phyloP scores from a whole-genome alignment of 2,113 vertebrate species.

The Marmota monax region DNA sequence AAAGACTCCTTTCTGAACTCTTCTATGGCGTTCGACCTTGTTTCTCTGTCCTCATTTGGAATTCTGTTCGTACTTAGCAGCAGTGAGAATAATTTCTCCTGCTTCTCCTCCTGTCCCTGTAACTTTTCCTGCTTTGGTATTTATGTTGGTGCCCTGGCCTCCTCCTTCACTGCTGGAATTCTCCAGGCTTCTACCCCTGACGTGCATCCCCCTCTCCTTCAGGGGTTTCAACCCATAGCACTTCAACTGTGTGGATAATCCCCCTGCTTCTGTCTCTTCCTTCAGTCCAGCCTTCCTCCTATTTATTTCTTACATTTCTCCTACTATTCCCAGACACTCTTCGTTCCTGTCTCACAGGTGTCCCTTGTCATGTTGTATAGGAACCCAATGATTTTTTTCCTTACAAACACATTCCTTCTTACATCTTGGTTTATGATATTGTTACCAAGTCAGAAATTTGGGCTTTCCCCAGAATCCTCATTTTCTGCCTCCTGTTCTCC shows the following conservation, averaged over 20 bases:
- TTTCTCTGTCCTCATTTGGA: not conserved
- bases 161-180: not conserved
- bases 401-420: not conserved
- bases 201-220: not conserved
- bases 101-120: not conserved
- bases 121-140: not conserved
- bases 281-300: not conserved
- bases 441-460: not conserved
- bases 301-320: not conserved
- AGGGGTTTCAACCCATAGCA: not conserved
- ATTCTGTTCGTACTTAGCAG: not conserved
- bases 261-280: too few relatives aligned
- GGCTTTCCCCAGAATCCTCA: not conserved
- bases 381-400: not conserved
- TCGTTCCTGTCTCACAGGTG: not conserved
- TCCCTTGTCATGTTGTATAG: not conserved
- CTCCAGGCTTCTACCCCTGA: not conserved
- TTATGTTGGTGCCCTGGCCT: not conserved
- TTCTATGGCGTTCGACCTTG: not conserved
- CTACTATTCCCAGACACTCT: not conserved
- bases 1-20: not conserved
- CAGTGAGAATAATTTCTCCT: not conserved
- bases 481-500: not conserved
- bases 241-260: not conserved
- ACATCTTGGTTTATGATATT: not conserved